phyloP scores from a whole-genome alignment of 2,113 vertebrate genomes.

The Girardinichthys multiradiatus region DNA sequence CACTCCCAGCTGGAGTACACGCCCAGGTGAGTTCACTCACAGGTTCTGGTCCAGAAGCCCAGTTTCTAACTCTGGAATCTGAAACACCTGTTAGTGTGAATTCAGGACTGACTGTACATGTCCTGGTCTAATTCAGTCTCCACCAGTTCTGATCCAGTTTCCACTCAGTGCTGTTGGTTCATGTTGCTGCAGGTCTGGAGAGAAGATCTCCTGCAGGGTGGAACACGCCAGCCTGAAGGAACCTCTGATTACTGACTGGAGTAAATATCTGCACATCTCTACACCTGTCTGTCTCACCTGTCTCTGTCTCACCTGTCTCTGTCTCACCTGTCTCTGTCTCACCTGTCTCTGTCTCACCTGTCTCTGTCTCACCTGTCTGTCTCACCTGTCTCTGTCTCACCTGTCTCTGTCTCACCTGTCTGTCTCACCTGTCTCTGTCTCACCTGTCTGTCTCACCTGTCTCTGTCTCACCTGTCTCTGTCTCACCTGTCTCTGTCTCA shows the following conservation, averaged over 20 bases:
- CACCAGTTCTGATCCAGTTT: background rate
- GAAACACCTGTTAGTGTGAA: background rate
- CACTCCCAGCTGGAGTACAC: constrained; percentile 60
- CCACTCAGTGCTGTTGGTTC: background rate
- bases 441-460: background rate
- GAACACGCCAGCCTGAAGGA: constrained; percentile 49
- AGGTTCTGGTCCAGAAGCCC: background rate
- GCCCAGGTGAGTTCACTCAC: constrained; percentile 30
- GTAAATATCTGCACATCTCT: constrained; percentile 20
- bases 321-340: background rate
- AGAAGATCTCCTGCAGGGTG: constrained; percentile 49
- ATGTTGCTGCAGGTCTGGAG: constrained; percentile 44
- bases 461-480: background rate
- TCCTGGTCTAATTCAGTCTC: no score
- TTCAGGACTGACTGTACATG: no score
- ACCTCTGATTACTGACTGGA: constrained; percentile 46
- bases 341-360: background rate
- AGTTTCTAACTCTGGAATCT: background rate
- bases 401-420: background rate
- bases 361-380: background rate
- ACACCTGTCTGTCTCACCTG: background rate
- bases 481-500: background rate
- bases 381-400: background rate
- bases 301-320: background rate
- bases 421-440: background rate